Evolutionary conservation across 2,888 invertebrate genomes (phyloP), one percentile per base, ranked within the genome.

Genomic region (Nymphalis polychloros): DNA sequence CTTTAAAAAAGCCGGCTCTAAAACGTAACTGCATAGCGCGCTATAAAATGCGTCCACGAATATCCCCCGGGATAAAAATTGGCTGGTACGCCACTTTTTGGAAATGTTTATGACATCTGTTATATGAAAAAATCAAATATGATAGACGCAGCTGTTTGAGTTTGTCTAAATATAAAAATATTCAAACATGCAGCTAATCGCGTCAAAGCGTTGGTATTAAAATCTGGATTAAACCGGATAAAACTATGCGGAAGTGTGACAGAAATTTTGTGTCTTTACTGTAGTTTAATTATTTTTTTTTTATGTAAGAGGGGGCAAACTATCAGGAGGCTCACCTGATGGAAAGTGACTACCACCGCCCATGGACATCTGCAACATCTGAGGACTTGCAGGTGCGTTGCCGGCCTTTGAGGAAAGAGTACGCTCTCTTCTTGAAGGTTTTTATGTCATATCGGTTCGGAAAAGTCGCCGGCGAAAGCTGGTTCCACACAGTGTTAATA

Each of bases 1-100:
- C 71, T 75, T 75, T 68, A 72, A 74, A 72, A 74, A 75, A 73
- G 65, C 72, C 75, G 67, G 68, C 71, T 70, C 72, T 73, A 71
- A 76, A 75, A 71, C 73, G 72, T 75, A 70, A 69, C 75, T 73
- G 72, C 71, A 68, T 68, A 72, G 71, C 68, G 61, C 59, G 71
- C 71, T 70, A 69, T 74, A 74, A 74, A 76, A 69, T 68, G 68
- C 69, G 71, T 63, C 65, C 67, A 61, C 62, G 64, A 63, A 73
- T 74, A 73, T 71, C 74, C 71, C 67, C 27, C 52, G 65, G 70
- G 72, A 73, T 73, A 66, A 71, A 73, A 69, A 70, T 75, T 70
- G 73, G 69, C 71, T 69, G 47, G 69, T 59, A 66, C 61, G 67
- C 57, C 48, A 61, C 61, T 71, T 71, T 75, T 72, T 64, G 71